phyloP scores from a whole-genome alignment of 35 echinoderm and acorn worm genomes.

The Heliocidaris erythrogramma region DNA sequence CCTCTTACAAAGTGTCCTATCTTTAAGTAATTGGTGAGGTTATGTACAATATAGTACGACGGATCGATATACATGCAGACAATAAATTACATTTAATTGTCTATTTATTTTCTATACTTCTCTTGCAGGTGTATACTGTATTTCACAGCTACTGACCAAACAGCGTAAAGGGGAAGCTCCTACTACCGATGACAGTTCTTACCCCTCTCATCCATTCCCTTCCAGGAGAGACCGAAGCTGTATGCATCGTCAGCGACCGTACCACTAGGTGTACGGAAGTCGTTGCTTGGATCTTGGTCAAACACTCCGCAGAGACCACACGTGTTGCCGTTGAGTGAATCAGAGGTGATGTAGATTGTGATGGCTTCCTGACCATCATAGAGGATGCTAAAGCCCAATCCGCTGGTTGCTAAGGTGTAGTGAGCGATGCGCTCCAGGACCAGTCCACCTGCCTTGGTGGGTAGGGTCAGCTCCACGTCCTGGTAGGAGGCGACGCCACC shows the following conservation, averaged over 20 bases:
- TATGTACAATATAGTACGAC: too few species aligned
- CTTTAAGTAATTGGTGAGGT: too few species aligned
- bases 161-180: not conserved
- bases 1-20: too few species aligned
- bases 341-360: constrained; percentile 55
- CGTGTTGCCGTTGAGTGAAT: constrained; percentile 34
- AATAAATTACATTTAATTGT: too few species aligned
- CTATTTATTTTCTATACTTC: too few species aligned
- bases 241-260: constrained; percentile 45
- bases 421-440: constrained; percentile 62
- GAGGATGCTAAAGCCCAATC: constrained; percentile 64
- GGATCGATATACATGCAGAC: too few species aligned
- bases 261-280: constrained; percentile 50
- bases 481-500: constrained; percentile 40
- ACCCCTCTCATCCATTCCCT: constrained; percentile 40
- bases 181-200: not conserved
- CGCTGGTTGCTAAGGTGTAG: constrained; percentile 75
- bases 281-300: constrained; percentile 62
- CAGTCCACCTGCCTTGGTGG: constrained; percentile 47
- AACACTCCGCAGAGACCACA: constrained; percentile 81
- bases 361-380: constrained; percentile 63
- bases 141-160: too few species aligned
- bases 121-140: too few species aligned
- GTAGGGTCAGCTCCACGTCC: constrained; percentile 23
- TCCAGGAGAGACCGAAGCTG: constrained; percentile 65